phyloP scores from a whole-genome alignment of 2,888 invertebrate species.

The Sceliomorpha sp. region DNA sequence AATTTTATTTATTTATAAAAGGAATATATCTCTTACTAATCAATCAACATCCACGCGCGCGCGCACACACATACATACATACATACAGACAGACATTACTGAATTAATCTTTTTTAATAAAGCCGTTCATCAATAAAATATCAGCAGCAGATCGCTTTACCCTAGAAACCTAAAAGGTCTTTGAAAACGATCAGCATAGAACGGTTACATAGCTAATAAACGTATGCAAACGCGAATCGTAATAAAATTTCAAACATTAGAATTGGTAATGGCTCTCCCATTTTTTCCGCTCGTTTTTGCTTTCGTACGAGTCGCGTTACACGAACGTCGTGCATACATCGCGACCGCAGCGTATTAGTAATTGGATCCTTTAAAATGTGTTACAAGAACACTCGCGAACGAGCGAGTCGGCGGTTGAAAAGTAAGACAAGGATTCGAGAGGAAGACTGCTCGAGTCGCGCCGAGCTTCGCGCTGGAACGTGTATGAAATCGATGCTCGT shows the following conservation, averaged over 20 bases:
- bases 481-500: conserved; percentile 55
- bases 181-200: no score
- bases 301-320: conserved; percentile 15
- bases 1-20: no score
- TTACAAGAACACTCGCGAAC: conserved; percentile 67
- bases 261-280: conserved; percentile 27
- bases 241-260: conserved; percentile 23
- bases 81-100: no score
- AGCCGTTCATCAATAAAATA: no score
- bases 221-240: neutral
- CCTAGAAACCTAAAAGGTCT: no score
- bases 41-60: no score
- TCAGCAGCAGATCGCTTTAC: no score
- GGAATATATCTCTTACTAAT: no score
- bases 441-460: conserved; percentile 54
- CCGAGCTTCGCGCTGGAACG: conserved; percentile 44
- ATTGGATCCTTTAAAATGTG: conserved; percentile 69
- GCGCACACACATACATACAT: no score
- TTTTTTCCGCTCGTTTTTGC: conserved; percentile 2
- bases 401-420: conserved; percentile 60
- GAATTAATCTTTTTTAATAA: no score
- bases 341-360: conserved; percentile 54
- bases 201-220: no score
- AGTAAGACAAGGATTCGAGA: conserved; percentile 69
- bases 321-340: conserved; percentile 34